Percentiles rank a stretch among this genome's conserved stretches.
Evolutionary conservation across 2,888 invertebrate genomes (phyloP).

Genomic region (Smittia sp.): DNA sequence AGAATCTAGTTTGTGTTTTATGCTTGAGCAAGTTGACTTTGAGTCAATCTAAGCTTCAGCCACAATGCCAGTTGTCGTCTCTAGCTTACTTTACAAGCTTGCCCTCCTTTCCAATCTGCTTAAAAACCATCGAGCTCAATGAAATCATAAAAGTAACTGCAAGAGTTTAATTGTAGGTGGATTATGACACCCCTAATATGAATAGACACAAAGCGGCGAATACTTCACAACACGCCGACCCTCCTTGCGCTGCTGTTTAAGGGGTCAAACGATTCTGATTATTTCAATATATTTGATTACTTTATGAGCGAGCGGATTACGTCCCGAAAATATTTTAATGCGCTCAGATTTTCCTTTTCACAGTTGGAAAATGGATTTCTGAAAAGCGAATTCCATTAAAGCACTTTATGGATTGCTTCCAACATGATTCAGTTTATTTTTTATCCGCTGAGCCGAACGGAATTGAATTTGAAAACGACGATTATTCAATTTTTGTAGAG

Average conservation of each 20-base stretch:
- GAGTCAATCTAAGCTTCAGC: no score
- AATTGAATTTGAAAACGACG: constrained; percentile 31
- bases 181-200: constrained; percentile 39
- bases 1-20: no score
- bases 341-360: constrained; percentile 26
- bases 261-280: constrained; percentile 41
- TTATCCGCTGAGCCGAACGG: constrained; percentile 12
- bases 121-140: no score
- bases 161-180: constrained; percentile 32
- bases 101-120: no score
- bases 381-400: constrained; percentile 10
- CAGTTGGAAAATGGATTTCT: constrained; percentile 17
- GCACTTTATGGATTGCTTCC: neutral
- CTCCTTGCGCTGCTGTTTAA: constrained; percentile 1
- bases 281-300: constrained; percentile 42
- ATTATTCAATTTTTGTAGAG: constrained; percentile 30
- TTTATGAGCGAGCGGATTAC: constrained; percentile 39
- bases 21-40: no score
- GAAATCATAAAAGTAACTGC: neutral
- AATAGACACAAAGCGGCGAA: neutral
- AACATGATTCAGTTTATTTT: constrained; percentile 12
- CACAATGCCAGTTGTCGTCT: no score
- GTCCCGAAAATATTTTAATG: constrained; percentile 29
- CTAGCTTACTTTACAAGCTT: no score
- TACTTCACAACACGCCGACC: neutral